A percentile compares a stretch with the other conserved stretches of the same genome.
phyloP scores from a whole-genome alignment of 2,113 vertebrate species.

The Nycticryphes semicollaris region DNA sequence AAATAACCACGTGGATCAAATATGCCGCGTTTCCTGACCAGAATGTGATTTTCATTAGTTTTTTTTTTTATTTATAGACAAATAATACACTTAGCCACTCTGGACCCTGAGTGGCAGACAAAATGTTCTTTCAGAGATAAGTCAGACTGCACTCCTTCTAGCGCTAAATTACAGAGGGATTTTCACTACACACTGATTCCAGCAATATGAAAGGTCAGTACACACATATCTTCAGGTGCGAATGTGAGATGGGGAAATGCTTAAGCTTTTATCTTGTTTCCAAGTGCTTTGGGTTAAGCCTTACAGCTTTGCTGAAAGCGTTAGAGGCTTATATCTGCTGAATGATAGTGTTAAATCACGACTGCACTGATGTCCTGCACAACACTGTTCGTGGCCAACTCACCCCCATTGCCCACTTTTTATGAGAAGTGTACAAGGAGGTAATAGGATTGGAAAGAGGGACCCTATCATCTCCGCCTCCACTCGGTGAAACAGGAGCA shows the following conservation, averaged over 20 bases:
- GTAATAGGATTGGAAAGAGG: slow-evolving; percentile 30
- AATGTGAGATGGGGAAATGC: slow-evolving; percentile 37
- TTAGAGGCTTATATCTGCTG: slow-evolving; percentile 55
- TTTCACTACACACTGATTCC: slow-evolving; percentile 43
- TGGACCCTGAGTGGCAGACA: background rate
- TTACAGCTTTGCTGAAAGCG: slow-evolving; percentile 58
- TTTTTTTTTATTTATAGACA: slow-evolving; percentile 23
- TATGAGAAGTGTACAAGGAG: background rate
- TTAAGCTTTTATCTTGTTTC: slow-evolving; percentile 73
- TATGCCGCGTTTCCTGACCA: background rate
- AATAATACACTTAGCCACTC: background rate
- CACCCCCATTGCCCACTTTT: background rate
- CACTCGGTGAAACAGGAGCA: background rate
- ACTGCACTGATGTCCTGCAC: slow-evolving; percentile 4
- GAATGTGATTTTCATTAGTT: background rate
- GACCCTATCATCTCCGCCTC: background rate
- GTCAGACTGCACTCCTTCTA: slow-evolving; percentile 15
- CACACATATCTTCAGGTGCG: slow-evolving; percentile 42
- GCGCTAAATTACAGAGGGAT: slow-evolving; percentile 60
- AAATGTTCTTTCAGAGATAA: slow-evolving; percentile 39
- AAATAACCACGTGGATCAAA: background rate
- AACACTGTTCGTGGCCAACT: background rate
- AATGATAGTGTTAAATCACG: slow-evolving; percentile 49
- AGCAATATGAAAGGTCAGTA: slow-evolving; percentile 64
- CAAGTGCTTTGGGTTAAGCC: slow-evolving; percentile 65